Evolutionary conservation across 2,113 vertebrate genomes (phyloP), one percentile per base, ranked within the genome.

Genomic region (Apaloderma vittatum): DNA sequence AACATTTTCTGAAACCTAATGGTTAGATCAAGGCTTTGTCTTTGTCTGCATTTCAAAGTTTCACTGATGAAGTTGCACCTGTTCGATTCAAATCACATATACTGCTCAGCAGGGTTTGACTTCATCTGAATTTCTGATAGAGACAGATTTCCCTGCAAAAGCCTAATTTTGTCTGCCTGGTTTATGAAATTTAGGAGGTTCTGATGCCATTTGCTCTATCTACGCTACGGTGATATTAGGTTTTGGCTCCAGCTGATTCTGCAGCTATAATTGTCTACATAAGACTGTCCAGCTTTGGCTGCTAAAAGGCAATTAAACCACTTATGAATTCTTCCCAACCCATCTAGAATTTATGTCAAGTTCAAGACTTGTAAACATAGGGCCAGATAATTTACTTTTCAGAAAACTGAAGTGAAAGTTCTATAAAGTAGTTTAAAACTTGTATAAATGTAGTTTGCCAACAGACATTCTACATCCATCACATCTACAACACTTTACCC

Each of bases 81-180:
- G 1, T 80, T 88, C 83, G 79, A 80, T 90, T 92, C 67, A 68
- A 79, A 59, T 83, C 83, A 96, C 71, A 80, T 29, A 45, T 6
- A 83, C 71, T 21, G 67, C 91, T 94, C 93, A 88, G 82, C 83
- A 91, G 66, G 83, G 52, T 95, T 86, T 73, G 63, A 49, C 40
- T 91, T 88, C 27, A 71, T 85, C 73, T 70, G 36, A 86, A 91
- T 86, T 94, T 88, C 72, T 46, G 49, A 65, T 72, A 68, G 1
- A 76, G 66, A 51, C 40, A 89, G 30, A 55, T 93, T 95, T 88
- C 82, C 72, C 58, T 26, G n/a, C 75, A 77, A 66, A 92, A 88
- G 46, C 57, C 40, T 27, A 84, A 66, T 80, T 82, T 86, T 67
- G 14, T 80, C 62, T 57, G 59, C 88, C 79, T 88, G 80, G n/a